Evolutionary conservation across 2,797 vertebrate genomes (phyloP), one percentile per base, ranked within the genome.

Genomic region (Babyrousa celebensis): DNA sequence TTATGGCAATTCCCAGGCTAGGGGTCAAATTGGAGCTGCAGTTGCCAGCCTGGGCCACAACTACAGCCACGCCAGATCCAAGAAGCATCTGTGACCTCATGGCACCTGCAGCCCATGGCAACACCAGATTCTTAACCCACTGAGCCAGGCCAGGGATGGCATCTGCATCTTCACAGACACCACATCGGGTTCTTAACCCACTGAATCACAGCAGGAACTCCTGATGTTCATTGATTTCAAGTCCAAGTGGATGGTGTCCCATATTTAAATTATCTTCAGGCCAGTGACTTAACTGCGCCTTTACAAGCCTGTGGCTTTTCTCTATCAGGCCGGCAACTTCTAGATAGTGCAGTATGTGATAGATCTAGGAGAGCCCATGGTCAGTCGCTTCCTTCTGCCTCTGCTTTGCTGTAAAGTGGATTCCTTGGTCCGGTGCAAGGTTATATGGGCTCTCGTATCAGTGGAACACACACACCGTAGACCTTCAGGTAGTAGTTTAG

Each of bases 371-470:
- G 12, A 80, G 18, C 6, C 29, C 29, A 23, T 1, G 21, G 79
- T 29, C 89, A 82, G 15, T 29, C 15, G 21, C 32, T 77, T 86
- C 40, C n/a, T 43, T 23, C 40, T 17, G 3, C 43, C 6, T 52
- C 36, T 48, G 29, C 68, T 29, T 43, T n/a, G 56, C 56, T 56
- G 17, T 75, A 18, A 71, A 48, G 52, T 29, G 52, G 40, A 71
- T 78, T 32, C 14, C 27, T 54, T n/a, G 23, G 40, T 84, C 54
- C 54, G 43, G 21, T 2, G 11, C 32, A 27, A 32, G 27, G 43
- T 56, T 40, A 21, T 18, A 0, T 16, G 5, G 43, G 27, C 54
- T 43, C 14, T 43, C 1, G 0, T 7, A 12, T 71, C 27, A 16
- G 25, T 10, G 48, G n/a, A 54, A 65, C 12, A 78, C 36, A 78